These are phyloP conservation scores for Dicranocentrus wangi DNA, from an alignment of 2,888 invertebrate genomes.

Conservation along the genomic window DNA sequence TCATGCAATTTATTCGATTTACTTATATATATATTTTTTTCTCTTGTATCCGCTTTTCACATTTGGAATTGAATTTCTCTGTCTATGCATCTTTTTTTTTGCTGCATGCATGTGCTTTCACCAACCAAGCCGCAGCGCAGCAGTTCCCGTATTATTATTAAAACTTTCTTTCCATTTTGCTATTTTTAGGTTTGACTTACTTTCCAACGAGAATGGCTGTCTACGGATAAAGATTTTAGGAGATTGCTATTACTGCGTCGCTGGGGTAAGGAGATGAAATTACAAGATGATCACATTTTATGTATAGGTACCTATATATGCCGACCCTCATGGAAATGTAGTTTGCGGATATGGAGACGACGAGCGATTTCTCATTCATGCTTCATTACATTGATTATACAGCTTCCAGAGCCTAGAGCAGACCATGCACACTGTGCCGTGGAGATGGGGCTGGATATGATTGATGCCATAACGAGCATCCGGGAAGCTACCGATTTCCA, in stretches of 20 bases:
- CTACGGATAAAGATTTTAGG: slow-evolving; percentile 89
- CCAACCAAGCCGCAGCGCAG: too few relatives aligned
- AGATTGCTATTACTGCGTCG: slow-evolving; percentile 81
- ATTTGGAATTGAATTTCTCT: not conserved
- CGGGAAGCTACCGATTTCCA: slow-evolving; percentile 87
- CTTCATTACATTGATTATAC: too few relatives aligned
- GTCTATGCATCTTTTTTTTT: not conserved
- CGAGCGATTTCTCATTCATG: too few relatives aligned
- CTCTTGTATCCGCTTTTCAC: too few relatives aligned
- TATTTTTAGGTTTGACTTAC: slow-evolving; percentile 49
- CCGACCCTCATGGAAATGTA: too few relatives aligned
- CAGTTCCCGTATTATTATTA: not conserved
- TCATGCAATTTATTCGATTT: too few relatives aligned
- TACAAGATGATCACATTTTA: not conserved
- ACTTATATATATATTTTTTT: too few relatives aligned
- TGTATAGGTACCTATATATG: not conserved
- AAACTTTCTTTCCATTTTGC: slow-evolving; percentile 10
- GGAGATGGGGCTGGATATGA: slow-evolving; percentile 90
- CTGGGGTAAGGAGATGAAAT: slow-evolving; percentile 60
- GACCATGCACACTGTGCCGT: slow-evolving; percentile 95
- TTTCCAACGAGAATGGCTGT: slow-evolving; percentile 82
- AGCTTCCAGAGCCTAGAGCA: slow-evolving; percentile 87
- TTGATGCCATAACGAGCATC: slow-evolving; percentile 89
- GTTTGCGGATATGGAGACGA: too few relatives aligned
- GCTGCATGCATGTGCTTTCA: slow-evolving; percentile 16